phyloP scores from a whole-genome alignment of 2,113 vertebrate species.

The Rhabdomys dilectus region DNA sequence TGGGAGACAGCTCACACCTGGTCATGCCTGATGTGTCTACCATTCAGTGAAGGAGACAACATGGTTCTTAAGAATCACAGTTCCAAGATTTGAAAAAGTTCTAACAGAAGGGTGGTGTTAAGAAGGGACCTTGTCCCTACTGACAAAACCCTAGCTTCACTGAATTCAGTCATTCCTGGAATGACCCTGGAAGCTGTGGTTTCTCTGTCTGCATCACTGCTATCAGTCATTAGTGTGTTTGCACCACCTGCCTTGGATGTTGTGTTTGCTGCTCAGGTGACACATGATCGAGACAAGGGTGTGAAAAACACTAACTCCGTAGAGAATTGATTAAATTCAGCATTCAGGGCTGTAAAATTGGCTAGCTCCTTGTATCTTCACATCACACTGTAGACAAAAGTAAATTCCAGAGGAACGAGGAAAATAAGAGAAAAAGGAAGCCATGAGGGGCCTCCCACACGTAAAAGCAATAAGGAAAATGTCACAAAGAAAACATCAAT shows the following conservation, averaged over 20 bases:
- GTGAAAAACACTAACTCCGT: background rate
- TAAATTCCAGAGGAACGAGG: background rate
- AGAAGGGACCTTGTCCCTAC: no score
- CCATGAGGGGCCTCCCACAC: background rate
- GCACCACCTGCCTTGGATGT: accelerated
- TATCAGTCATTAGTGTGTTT: no score
- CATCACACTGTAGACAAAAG: background rate
- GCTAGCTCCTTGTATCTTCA: background rate
- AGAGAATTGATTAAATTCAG: background rate
- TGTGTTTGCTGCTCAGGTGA: background rate
- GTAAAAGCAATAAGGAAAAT: background rate
- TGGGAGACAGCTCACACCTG: accelerated
- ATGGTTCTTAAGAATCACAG: background rate
- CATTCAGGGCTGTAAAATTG: background rate
- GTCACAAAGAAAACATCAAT: conserved; percentile 15
- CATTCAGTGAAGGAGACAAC: background rate
- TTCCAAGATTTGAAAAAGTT: background rate
- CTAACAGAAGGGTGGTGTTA: accelerated
- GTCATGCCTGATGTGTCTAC: accelerated
- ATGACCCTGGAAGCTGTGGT: accelerated
- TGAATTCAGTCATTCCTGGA: background rate
- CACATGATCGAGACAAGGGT: accelerated
- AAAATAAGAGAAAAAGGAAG: background rate
- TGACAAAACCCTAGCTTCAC: background rate
- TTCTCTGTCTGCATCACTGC: background rate